A percentile compares a stretch with the other conserved stretches of the same genome.
Evolutionary conservation across 2,797 vertebrate species (phyloP).

Genomic region (Hybognathus amarus): DNA sequence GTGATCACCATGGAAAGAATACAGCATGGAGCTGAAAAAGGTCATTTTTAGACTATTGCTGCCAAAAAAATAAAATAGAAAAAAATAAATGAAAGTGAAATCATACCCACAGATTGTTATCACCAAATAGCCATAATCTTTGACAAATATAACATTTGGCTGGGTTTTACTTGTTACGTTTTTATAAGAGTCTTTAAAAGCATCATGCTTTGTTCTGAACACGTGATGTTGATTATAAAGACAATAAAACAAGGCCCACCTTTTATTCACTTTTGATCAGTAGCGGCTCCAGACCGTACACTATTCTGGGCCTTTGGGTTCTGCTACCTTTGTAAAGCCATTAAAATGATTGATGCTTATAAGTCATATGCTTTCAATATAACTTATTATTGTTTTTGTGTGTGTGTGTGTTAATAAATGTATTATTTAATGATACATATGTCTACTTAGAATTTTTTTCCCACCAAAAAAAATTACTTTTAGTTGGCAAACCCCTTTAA

Average conservation of each 20-base stretch:
- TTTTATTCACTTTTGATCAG: background rate
- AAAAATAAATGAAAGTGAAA: conserved; percentile 13
- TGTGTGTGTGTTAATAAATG: conserved; percentile 1
- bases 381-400: background rate
- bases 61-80: no score
- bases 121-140: background rate
- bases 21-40: background rate
- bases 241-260: background rate
- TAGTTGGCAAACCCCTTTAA: background rate
- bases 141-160: background rate
- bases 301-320: background rate
- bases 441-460: background rate
- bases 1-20: conserved; percentile 10
- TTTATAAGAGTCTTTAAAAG: background rate
- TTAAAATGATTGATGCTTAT: background rate
- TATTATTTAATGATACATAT: background rate
- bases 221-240: background rate
- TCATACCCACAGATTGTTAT: background rate
- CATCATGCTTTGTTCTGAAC: background rate
- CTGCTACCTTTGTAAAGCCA: background rate
- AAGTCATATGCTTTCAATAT: background rate
- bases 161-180: background rate
- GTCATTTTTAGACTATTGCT: no score
- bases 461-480: background rate
- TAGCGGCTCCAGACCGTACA: background rate